A percentile compares a stretch with the other conserved stretches of the same genome.
Conservation (phyloP, 2,113 vertebrate genomes). For the Nibea albiflora region DNA sequence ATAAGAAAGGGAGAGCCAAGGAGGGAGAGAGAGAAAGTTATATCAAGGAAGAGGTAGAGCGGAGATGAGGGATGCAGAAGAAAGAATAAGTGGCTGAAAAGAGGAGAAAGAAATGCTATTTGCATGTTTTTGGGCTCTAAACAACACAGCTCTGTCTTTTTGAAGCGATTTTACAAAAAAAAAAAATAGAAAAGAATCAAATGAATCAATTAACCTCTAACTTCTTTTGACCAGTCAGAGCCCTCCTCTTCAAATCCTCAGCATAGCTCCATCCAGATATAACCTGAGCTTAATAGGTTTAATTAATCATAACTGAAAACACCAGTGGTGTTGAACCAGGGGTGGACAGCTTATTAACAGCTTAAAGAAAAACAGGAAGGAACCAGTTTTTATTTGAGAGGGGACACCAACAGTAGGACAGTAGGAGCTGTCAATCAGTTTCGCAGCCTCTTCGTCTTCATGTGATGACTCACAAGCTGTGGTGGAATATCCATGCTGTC, state of each 20-base stretch:
- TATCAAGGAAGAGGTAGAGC: not conserved
- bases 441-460: slow-evolving; percentile 2
- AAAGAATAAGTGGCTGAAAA: not conserved
- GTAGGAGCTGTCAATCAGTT: slow-evolving; percentile 6
- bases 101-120: not conserved
- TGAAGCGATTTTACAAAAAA: not conserved
- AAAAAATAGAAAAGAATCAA: not conserved
- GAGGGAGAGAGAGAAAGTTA: not conserved
- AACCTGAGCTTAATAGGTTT: not conserved
- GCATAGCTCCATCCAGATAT: not conserved
- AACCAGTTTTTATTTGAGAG: not conserved
- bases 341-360: not conserved
- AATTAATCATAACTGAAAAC: not conserved
- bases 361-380: not conserved
- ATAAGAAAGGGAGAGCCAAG: not conserved
- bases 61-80: not conserved
- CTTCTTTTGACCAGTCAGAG: not conserved
- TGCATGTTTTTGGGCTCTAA: not conserved
- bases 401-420: not conserved
- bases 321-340: not conserved
- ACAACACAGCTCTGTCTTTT: not conserved
- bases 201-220: not conserved
- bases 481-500: not conserved
- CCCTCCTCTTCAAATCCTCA: slow-evolving; percentile 1
- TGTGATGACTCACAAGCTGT: not conserved